These are phyloP conservation scores for Himalopsyche japonica DNA, from an alignment of 2,888 invertebrate genomes.

Conservation along the genomic window DNA sequence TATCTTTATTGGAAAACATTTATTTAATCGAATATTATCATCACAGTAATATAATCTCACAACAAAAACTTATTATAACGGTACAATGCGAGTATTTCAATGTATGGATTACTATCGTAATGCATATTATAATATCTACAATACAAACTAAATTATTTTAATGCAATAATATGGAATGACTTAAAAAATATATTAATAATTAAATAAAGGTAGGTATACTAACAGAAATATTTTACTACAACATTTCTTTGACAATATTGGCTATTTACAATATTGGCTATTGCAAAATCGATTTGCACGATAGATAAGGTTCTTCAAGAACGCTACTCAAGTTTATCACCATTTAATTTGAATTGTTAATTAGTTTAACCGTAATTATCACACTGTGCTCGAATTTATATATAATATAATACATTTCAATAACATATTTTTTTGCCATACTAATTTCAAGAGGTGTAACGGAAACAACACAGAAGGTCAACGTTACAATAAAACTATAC, in stretches of 20 bases:
- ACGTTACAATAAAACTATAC: too few relatives aligned
- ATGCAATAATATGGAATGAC: neutral
- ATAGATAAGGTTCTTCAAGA: too few relatives aligned
- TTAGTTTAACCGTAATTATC: too few relatives aligned
- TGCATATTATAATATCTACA: neutral
- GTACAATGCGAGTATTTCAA: neutral
- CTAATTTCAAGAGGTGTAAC: too few relatives aligned
- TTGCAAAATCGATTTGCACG: too few relatives aligned
- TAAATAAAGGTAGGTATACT: neutral
- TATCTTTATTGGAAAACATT: neutral
- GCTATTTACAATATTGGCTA: too few relatives aligned
- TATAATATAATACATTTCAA: too few relatives aligned
- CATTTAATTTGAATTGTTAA: too few relatives aligned
- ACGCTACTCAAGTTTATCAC: too few relatives aligned
- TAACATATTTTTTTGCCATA: too few relatives aligned
- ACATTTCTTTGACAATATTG: neutral
- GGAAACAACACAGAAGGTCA: too few relatives aligned
- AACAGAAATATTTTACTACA: neutral
- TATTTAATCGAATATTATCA: neutral
- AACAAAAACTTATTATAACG: neutral
- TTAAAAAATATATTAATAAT: neutral
- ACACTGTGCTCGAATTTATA: too few relatives aligned
- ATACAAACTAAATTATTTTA: neutral
- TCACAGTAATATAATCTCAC: neutral
- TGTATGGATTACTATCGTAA: neutral